Conservation (phyloP, 2,888 invertebrate species). For the Trypoxylon attenuatum region DNA sequence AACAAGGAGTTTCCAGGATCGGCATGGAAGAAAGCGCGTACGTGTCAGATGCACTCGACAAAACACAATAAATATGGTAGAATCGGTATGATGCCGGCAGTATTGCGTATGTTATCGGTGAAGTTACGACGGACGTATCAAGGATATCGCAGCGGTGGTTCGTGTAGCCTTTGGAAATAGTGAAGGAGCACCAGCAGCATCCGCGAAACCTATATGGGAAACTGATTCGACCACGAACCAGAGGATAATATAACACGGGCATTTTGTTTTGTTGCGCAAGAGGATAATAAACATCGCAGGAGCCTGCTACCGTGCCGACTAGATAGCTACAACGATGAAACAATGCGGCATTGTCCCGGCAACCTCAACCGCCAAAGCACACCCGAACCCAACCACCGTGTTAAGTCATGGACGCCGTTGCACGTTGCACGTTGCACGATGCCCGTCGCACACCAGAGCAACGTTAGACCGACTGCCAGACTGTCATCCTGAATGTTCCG, state of each 20-base stretch:
- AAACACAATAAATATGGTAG: no score
- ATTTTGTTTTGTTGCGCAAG: slow-evolving; percentile 56
- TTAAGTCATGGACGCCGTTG: slow-evolving; percentile 54
- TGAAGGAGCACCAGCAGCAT: slow-evolving; percentile 25
- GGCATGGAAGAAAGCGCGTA: no score
- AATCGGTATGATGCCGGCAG: no score
- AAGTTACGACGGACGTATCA: background rate
- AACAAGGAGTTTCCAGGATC: no score
- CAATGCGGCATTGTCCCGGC: slow-evolving; percentile 71
- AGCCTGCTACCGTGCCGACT: slow-evolving; percentile 54
- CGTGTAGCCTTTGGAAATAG: slow-evolving; percentile 41
- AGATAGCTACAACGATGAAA: slow-evolving; percentile 65
- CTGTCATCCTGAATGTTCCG: no score
- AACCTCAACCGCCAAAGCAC: slow-evolving; percentile 61
- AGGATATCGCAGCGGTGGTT: slow-evolving; percentile 1
- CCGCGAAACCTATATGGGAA: slow-evolving; percentile 49
- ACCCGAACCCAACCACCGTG: slow-evolving; percentile 51
- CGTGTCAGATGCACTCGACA: no score
- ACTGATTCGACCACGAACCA: slow-evolving; percentile 47
- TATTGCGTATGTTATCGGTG: background rate
- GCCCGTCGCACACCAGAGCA: no score
- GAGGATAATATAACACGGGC: slow-evolving; percentile 48
- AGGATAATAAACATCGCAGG: slow-evolving; percentile 59
- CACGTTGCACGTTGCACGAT: slow-evolving; percentile 2
- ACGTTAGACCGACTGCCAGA: no score